phyloP scores from a whole-genome alignment of 2,797 vertebrate species.

The Mionectes olivaceus region DNA sequence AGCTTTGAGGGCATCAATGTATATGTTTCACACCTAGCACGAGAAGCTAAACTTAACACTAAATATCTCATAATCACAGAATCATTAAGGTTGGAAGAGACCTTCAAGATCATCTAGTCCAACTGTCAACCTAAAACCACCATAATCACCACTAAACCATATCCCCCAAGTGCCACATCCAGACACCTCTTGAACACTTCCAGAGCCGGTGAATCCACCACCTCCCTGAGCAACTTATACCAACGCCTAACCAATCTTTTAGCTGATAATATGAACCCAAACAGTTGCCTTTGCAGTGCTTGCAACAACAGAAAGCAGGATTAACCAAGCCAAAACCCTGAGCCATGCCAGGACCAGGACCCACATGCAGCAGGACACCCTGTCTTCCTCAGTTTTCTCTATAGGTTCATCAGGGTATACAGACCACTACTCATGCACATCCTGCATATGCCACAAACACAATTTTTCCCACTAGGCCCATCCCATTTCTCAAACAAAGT shows the following conservation, averaged over 20 bases:
- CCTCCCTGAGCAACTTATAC: background rate
- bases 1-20: background rate
- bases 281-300: background rate
- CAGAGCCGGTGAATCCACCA: background rate
- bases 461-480: background rate
- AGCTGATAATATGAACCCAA: background rate
- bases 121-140: background rate
- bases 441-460: background rate
- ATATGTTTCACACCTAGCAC: background rate
- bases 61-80: background rate
- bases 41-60: background rate
- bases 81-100: background rate
- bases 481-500: background rate
- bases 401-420: background rate
- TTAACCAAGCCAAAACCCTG: background rate
- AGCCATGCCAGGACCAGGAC: background rate
- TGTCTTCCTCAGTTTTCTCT: background rate
- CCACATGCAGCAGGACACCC: accelerated
- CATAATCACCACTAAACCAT: background rate
- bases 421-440: background rate
- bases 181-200: background rate
- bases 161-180: no score
- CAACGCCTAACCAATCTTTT: background rate
- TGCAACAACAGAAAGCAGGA: background rate
- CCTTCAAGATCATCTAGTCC: background rate